phyloP scores from a whole-genome alignment of 2,113 vertebrate genomes.

The Aptenodytes patagonicus region DNA sequence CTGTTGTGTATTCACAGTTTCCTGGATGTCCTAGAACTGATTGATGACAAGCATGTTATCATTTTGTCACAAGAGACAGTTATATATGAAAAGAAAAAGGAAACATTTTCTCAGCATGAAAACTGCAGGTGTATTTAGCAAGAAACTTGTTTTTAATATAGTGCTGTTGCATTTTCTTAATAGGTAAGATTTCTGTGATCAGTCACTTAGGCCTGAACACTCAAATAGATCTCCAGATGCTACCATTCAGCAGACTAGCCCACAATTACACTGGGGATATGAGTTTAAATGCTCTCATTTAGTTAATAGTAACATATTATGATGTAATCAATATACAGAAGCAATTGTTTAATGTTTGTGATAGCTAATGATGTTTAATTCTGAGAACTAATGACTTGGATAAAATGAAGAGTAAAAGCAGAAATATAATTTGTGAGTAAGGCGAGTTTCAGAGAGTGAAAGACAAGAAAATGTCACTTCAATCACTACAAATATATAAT shows the following conservation, averaged over 20 bases:
- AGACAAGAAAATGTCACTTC: background rate
- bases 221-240: background rate
- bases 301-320: background rate
- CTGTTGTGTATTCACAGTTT: background rate
- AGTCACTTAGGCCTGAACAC: background rate
- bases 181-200: background rate
- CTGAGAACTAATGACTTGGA: conserved; percentile 26
- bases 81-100: background rate
- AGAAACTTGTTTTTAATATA: background rate
- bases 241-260: background rate
- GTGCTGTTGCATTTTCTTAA: background rate
- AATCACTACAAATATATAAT: background rate
- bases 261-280: background rate
- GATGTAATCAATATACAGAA: conserved; percentile 4
- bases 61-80: background rate
- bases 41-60: background rate
- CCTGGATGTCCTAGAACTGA: background rate
- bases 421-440: background rate
- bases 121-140: background rate
- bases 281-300: conserved; percentile 9
- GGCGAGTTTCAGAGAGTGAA: background rate
- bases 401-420: conserved; percentile 24
- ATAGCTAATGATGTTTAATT: background rate
- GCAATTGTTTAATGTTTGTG: conserved; percentile 15
- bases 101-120: conserved; percentile 6